Evolutionary conservation across 2,797 vertebrate genomes (phyloP), one percentile per base, ranked within the genome.

Genomic region (Buphagus erythrorhynchus): DNA sequence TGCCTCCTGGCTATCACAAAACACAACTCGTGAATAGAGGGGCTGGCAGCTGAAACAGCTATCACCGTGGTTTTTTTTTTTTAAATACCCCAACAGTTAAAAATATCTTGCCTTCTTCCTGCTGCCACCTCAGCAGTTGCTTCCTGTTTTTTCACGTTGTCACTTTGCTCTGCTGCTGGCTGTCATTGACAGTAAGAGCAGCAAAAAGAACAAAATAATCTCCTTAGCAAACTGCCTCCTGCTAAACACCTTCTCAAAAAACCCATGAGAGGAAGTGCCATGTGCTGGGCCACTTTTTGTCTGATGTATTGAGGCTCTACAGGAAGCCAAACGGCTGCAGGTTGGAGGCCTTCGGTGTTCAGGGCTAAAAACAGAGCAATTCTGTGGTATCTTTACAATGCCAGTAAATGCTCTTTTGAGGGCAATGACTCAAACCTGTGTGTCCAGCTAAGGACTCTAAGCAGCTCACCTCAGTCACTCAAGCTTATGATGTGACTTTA

Each of bases 41-140:
- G 63, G 35, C 58, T 58, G 72, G 75, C 78, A 95, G 75, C 86
- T 76, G 72, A 91, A 93, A 88, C 28, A 65, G 59, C 49, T 87
- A 82, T 57, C 82, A 46, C 31, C 1, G 3, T 38, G 45, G 43
- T 3, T 4, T 5, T 29, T 28, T 52, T 65, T 79, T 67, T 45
- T 36, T 29, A 57, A 43, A 58, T 62, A 1, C 5, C 36, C 45
- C 69, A 71, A 29, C 33, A 86, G 87, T 86, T 94, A 92, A 91
- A 95, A 94, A 96, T 93, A 93, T 73, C 69, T 84, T 84, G 79
- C 79, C 83, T 88, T 89, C 82, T 96, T 95, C 94, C 95, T 93
- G 93, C 77, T 5, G 21, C 54, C 88, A 82, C 77, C 87, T 91
- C 86, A 75, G 76, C 93, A 83, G 90, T 94, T 86, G 83, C 81